Base-by-base conservation (phyloP, 2,888 invertebrate species). In the Drosophila nigritarsus region DNA sequence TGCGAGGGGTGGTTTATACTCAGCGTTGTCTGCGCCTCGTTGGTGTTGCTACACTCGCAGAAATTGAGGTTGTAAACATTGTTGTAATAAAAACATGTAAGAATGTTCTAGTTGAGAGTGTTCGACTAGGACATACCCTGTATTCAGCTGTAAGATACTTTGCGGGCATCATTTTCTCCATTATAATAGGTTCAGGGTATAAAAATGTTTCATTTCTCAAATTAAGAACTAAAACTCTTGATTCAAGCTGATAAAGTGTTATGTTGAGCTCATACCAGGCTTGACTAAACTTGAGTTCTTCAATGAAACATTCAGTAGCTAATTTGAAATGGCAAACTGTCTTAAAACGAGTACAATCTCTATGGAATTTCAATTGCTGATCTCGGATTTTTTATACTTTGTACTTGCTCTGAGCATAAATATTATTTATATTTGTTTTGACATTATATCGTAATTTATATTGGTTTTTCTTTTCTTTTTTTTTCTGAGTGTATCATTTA, bases 1-100 rank as follows among this genome's bases (percentile, higher is more conserved):
- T 55, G 72, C 73, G 82, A 87, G 82, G 86, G 86, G 85, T 86
- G 87, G 86, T 84, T 87, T 87, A 75, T 38, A 48, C 65, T 78
- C 58, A 70, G 49, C 63, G 42, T 68, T 73, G 82, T 83, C 74
- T 80, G 75, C 67, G 70, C 70, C 72, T 65, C 65, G 82, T 66
- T 72, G 82, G 76, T 45, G 45, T 81, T 81, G 81, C n/a, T 29
- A 55, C 55, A 55, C 55, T 38, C 3, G 8, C 13, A 55, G 38
- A 55, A 38, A 45, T 24, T 45, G 7, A 24, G 8, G 2, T 20
- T 42, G n/a, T 24, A 24, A 32, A 49, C 18, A 49, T 18, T 49
- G 9, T 27, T 27, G 18, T 18, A 20, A 20, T 42, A 8, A 45
- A 3, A 45, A 45, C 7, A 45, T 13, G 42, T 45, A 7, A 13